phyloP scores from a whole-genome alignment of 2,888 invertebrate species.

The Hypena proboscidalis region DNA sequence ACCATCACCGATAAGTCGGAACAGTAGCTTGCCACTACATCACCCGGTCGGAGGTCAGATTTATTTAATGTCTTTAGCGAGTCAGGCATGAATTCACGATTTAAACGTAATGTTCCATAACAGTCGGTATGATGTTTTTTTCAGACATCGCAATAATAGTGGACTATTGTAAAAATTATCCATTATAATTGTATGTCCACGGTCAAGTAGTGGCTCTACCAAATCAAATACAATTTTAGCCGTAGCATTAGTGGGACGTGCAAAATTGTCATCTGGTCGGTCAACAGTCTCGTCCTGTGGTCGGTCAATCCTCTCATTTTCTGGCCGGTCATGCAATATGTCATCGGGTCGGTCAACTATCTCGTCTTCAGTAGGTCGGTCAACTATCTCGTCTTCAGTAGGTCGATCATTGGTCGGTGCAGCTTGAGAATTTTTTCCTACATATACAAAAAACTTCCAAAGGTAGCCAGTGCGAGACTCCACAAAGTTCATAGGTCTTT shows the following conservation, averaged over 20 bases:
- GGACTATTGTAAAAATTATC: constrained; percentile 4
- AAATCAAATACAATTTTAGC: constrained; percentile 1
- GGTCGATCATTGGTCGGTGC: too few species aligned
- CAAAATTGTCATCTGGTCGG: too few species aligned
- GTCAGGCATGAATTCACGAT: constrained; percentile 3
- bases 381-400: too few species aligned
- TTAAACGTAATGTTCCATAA: not conserved
- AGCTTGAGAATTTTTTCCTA: too few species aligned
- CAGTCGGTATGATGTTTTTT: not conserved
- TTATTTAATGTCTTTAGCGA: constrained; percentile 23
- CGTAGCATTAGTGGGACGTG: constrained; percentile 1
- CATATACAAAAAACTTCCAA: too few species aligned
- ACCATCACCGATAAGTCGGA: constrained; percentile 2
- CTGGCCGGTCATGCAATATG: too few species aligned
- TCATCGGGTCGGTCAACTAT: too few species aligned
- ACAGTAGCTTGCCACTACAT: constrained; percentile 23
- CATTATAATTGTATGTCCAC: constrained; percentile 2
- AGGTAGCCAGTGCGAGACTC: too few species aligned
- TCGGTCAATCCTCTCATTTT: too few species aligned
- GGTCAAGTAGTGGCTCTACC: not conserved
- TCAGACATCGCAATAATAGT: too few species aligned
- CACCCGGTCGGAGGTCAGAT: constrained; percentile 28
- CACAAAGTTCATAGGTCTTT: constrained; percentile 12
- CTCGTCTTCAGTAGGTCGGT: too few species aligned
- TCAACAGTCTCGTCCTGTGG: too few species aligned